Base-by-base conservation (phyloP, 2,113 vertebrate species). In the Fulica atra region DNA sequence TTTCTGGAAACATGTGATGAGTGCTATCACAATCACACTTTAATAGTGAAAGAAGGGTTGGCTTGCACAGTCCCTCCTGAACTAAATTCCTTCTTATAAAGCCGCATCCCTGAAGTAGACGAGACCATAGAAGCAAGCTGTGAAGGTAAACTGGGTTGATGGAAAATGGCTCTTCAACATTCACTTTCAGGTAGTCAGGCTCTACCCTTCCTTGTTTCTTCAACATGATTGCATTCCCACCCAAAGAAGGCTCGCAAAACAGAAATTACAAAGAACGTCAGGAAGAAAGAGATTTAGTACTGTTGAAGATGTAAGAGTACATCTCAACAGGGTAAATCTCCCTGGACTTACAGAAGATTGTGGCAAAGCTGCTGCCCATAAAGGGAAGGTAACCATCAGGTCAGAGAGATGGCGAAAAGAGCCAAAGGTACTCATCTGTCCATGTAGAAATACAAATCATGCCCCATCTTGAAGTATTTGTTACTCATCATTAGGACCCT, bases 261-360 rank as follows among this genome's bases (percentile, higher is more conserved):
- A 63, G 66, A 66, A 80, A 65, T 28, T 0, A 44, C 24, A 77
- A 72, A 73, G 76, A 38, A 80, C 0, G 0, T 4, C 0, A 0
- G 50, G n/a, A 66, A 57, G 9, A 66, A 66, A 70, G 72, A 73
- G 83, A 70, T 90, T 63, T 51, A 68, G 76, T 51, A 60, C 88
- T 88, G 40, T 74, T 77, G 83, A 86, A 90, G 46, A 29, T 69
- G 18, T 63, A 69, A 80, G 68, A 83, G 44, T 19, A 16, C 44
- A 46, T 46, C 44, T 46, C 44, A 46, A 46, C 44, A 46, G 44
- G 44, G 4, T 46, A 46, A 46, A 17, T 46, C 44, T 46, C 44
- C 44, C 15, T 46, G 44, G 44, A 18, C 44, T 46, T 46, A 46
- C 17, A 46, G 17, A 46, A 46, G 44, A 46, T 46, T 46, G 44